Evolutionary conservation across 2,797 vertebrate species (phyloP).

Genomic region (Tarsius wallacei): DNA sequence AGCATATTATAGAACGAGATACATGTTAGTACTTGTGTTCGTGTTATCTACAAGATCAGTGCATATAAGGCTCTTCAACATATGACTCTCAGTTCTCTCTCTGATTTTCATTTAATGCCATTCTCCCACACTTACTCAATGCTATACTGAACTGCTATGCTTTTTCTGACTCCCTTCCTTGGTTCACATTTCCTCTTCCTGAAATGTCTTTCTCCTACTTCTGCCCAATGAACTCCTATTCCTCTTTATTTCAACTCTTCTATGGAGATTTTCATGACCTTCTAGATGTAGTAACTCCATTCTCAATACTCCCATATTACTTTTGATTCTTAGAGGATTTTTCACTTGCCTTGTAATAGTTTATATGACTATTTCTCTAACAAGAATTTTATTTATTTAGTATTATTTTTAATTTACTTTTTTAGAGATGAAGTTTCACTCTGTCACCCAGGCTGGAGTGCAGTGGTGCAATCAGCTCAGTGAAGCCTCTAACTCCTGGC

Average conservation of each 20-base stretch:
- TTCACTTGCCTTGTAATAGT: not conserved
- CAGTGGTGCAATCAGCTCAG: no score
- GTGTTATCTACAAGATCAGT: not conserved
- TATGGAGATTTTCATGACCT: not conserved
- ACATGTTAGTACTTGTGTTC: not conserved
- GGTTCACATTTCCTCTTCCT: not conserved
- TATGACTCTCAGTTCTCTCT: not conserved
- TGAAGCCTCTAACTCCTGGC: no score
- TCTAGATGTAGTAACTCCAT: not conserved
- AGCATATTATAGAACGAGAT: not conserved
- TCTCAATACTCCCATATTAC: not conserved
- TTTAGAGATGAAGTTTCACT: no score
- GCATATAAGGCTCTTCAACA: not conserved
- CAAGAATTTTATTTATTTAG: not conserved
- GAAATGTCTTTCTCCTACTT: not conserved
- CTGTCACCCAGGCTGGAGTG: no score
- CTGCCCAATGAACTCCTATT: not conserved
- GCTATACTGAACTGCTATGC: not conserved
- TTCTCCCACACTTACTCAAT: not conserved
- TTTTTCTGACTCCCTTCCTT: not conserved
- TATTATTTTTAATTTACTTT: no score
- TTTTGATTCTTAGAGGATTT: not conserved
- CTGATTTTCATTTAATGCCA: not conserved
- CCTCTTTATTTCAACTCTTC: not conserved
- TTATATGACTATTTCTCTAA: not conserved